These are phyloP conservation scores for Monoplex corrugatus DNA, from an alignment of 2,888 invertebrate species.

Conservation along the genomic window DNA sequence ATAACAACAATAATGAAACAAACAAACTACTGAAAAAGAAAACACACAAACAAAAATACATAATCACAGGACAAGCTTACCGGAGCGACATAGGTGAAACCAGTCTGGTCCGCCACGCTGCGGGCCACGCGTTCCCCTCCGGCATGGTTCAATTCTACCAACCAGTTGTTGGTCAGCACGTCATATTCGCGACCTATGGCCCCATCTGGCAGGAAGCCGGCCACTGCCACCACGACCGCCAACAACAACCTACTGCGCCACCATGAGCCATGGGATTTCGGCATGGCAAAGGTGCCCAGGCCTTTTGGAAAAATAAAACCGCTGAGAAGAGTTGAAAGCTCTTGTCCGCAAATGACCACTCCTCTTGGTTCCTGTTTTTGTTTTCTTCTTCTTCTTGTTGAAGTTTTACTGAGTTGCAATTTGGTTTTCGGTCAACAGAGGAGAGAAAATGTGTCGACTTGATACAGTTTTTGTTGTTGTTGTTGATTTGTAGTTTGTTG, in stretches of 20 bases:
- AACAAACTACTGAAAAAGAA: background rate
- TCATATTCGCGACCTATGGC: conserved; percentile 78
- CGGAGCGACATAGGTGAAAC: conserved; percentile 96
- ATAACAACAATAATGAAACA: background rate
- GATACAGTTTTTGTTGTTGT: background rate
- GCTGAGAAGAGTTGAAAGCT: too few species aligned
- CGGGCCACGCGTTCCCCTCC: conserved; percentile 90
- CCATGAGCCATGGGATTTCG: conserved; percentile 53
- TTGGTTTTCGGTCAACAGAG: background rate
- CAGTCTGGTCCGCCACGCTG: conserved; percentile 91
- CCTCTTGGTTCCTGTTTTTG: too few species aligned
- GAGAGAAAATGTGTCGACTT: background rate
- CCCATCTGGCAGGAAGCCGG: conserved; percentile 31
- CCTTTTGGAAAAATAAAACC: too few species aligned
- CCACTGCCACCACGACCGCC: conserved; percentile 44
- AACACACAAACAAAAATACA: too few species aligned
- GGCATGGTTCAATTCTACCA: conserved; percentile 90
- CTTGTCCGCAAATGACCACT: too few species aligned
- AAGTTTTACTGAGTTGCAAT: too few species aligned
- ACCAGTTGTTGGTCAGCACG: conserved; percentile 97
- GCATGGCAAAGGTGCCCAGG: conserved; percentile 53
- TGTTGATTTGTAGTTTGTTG: background rate
- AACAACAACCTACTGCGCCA: conserved; percentile 50
- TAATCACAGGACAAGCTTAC: too few species aligned
- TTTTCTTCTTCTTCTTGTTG: too few species aligned